Conservation (phyloP, 2,797 vertebrate genomes). For the Clarias pachynema region DNA sequence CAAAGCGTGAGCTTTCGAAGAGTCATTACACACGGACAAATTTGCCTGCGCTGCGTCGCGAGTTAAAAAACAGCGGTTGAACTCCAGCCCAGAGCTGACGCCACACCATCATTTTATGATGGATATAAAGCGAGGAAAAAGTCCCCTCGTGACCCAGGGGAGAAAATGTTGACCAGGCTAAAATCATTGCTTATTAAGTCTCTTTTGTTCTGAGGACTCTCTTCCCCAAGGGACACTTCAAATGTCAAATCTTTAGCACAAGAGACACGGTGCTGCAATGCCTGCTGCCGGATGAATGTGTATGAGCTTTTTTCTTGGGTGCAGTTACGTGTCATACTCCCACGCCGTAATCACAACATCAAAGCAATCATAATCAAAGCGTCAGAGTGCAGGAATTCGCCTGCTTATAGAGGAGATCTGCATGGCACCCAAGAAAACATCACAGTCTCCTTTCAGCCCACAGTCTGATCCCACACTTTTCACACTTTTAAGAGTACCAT, state of each 20-base stretch:
- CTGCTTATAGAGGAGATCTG: not conserved
- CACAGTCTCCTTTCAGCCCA: not conserved
- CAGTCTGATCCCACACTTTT: not conserved
- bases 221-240: slow-evolving; percentile 23
- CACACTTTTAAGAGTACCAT: not conserved
- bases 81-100: slow-evolving; percentile 29
- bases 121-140: slow-evolving; percentile 30
- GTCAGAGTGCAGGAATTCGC: not conserved
- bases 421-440: not conserved
- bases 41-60: slow-evolving; percentile 31
- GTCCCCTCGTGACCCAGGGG: slow-evolving; percentile 24
- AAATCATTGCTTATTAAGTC: slow-evolving; percentile 45
- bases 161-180: slow-evolving; percentile 41
- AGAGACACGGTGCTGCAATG: not conserved
- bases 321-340: not conserved
- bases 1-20: slow-evolving; percentile 50
- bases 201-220: slow-evolving; percentile 36
- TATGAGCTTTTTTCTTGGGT: not conserved
- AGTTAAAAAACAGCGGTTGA: slow-evolving; percentile 45
- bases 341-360: not conserved
- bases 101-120: slow-evolving; percentile 38
- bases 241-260: slow-evolving; percentile 36
- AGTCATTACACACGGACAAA: slow-evolving; percentile 36
- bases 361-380: slow-evolving; percentile 20
- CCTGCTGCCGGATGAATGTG: not conserved